Evolutionary conservation across 2,888 invertebrate genomes (phyloP).

Genomic region (Melinaea marsaeus): DNA sequence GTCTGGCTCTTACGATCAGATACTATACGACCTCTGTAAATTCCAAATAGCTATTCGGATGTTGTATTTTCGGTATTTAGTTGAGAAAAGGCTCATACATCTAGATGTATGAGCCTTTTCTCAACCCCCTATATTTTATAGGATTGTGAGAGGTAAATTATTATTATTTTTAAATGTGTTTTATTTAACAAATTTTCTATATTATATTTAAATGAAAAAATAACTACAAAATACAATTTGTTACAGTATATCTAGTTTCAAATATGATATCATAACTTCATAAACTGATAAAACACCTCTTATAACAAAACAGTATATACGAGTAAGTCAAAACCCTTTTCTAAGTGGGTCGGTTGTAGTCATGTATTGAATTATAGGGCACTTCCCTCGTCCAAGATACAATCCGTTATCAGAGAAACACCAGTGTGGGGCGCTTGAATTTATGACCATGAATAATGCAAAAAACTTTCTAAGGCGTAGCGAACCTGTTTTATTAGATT

Average conservation of each 20-base stretch:
- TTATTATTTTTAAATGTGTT: too few species aligned
- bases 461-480: slow-evolving; percentile 23
- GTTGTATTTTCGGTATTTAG: slow-evolving; percentile 13
- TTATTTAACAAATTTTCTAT: too few species aligned
- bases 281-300: neutral
- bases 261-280: too few species aligned
- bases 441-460: slow-evolving; percentile 32
- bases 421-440: slow-evolving; percentile 22
- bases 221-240: too few species aligned
- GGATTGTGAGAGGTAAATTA: neutral
- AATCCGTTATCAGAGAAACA: slow-evolving; percentile 19
- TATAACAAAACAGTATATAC: neutral
- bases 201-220: too few species aligned
- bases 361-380: slow-evolving; percentile 8
- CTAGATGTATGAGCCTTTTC: too few species aligned
- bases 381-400: slow-evolving; percentile 8
- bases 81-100: slow-evolving; percentile 2
- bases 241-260: too few species aligned
- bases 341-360: neutral
- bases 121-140: neutral
- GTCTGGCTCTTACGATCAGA: slow-evolving; percentile 14
- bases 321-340: neutral
- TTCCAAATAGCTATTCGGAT: slow-evolving; percentile 12
- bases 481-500: slow-evolving; percentile 1
- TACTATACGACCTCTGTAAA: slow-evolving; percentile 15